Conservation (phyloP, 64 coral and sea anemone species). For the Actinia equina region DNA sequence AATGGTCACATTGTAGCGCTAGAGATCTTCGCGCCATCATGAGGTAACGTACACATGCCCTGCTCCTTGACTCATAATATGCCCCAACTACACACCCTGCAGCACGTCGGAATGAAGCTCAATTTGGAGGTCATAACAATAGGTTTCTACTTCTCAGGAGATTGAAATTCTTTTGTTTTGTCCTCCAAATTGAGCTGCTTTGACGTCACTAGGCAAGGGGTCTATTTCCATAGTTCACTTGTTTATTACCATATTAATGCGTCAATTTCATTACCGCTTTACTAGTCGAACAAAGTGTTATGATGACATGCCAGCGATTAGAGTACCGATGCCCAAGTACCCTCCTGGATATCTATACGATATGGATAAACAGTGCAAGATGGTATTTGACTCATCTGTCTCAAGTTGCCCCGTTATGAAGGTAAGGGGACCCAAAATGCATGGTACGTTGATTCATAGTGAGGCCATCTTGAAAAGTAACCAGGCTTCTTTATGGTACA, state of each 20-base stretch:
- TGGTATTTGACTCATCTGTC: slow-evolving; percentile 12
- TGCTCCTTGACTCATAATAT: no score
- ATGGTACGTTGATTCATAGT: background rate
- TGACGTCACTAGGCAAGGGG: no score
- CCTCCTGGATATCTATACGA: slow-evolving; percentile 20
- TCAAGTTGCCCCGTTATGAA: slow-evolving; percentile 10
- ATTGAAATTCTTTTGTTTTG: no score
- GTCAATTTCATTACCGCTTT: background rate
- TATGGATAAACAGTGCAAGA: slow-evolving; percentile 42
- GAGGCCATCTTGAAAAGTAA: background rate
- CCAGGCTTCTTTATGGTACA: background rate
- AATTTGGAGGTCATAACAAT: no score
- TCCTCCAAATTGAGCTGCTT: no score
- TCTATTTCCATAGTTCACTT: no score
- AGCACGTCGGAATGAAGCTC: no score
- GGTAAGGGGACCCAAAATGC: background rate
- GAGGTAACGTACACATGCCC: background rate
- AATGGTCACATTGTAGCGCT: slow-evolving; percentile 58
- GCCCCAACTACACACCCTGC: no score
- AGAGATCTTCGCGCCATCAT: slow-evolving; percentile 18
- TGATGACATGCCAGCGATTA: slow-evolving; percentile 27
- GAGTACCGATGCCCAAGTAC: background rate
- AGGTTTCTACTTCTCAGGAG: no score
- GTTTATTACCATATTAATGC: no score
- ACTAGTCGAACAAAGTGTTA: slow-evolving; percentile 25